phyloP scores from a whole-genome alignment of 2,888 invertebrate genomes.

The Tenthredo distinguenda region DNA sequence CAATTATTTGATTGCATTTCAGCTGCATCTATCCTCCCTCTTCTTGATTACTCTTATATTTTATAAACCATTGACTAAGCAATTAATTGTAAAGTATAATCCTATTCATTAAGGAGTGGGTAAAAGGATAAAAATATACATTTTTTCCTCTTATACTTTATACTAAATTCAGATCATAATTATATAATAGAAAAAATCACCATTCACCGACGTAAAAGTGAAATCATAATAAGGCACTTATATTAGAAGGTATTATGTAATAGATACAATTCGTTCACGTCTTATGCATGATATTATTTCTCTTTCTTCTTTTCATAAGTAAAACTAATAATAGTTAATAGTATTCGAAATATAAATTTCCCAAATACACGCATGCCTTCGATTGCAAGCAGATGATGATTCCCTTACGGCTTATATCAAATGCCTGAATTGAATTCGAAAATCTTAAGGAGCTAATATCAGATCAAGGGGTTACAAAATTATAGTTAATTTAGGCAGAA shows the following conservation, averaged over 20 bases:
- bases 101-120: conserved; percentile 9
- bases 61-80: neutral
- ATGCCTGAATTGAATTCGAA: neutral
- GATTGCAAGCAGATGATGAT: neutral
- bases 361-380: neutral
- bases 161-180: conserved; percentile 9
- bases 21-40: neutral
- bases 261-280: conserved; percentile 26
- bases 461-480: neutral
- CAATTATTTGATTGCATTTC: neutral
- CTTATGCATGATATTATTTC: neutral
- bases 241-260: conserved; percentile 33
- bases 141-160: neutral
- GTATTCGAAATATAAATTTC: neutral
- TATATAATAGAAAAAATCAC: conserved; percentile 51
- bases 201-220: conserved; percentile 54
- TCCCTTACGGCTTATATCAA: neutral
- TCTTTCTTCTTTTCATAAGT: neutral
- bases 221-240: conserved; percentile 53
- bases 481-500: neutral
- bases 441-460: neutral
- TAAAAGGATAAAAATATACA: conserved; percentile 35
- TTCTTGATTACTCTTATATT: neutral
- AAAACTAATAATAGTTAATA: conserved; percentile 15
- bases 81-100: neutral